Percentiles rank a stretch among this genome's conserved stretches.
phyloP scores from a whole-genome alignment of 64 coral and sea anemone species.

The Cladopsammia gracilis region DNA sequence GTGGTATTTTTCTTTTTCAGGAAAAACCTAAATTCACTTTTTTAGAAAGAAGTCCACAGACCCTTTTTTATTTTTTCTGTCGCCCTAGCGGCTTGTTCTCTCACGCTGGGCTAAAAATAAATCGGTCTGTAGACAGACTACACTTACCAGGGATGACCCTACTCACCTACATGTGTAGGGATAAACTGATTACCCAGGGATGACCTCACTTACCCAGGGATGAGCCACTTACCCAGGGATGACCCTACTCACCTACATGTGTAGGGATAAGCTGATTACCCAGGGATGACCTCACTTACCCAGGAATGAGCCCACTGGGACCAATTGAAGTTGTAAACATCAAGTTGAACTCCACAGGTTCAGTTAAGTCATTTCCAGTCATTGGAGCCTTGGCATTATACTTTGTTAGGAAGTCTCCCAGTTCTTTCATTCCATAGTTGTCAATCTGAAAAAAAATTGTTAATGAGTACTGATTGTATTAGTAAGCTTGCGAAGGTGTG shows the following conservation, averaged over 20 bases:
- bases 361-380: conserved; percentile 93
- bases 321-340: conserved; percentile 99
- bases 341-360: conserved; percentile 95
- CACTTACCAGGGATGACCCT: too few relatives aligned
- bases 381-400: conserved; percentile 90
- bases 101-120: too few relatives aligned
- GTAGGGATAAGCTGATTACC: too few relatives aligned
- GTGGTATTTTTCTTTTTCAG: too few relatives aligned
- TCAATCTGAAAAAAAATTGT: conserved; percentile 73
- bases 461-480: background rate
- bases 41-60: too few relatives aligned
- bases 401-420: conserved; percentile 78
- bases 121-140: too few relatives aligned
- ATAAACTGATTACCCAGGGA: background rate
- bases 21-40: too few relatives aligned
- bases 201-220: background rate
- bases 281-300: conserved; percentile 65
- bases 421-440: conserved; percentile 83
- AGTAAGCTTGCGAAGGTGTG: background rate
- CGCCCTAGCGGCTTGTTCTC: too few relatives aligned
- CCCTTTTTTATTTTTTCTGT: too few relatives aligned
- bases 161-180: background rate
- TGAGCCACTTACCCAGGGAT: background rate
- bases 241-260: too few relatives aligned
- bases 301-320: conserved; percentile 90